phyloP scores from a whole-genome alignment of 92 coral and sea anemone species.

The Phenganax stokvisi region DNA sequence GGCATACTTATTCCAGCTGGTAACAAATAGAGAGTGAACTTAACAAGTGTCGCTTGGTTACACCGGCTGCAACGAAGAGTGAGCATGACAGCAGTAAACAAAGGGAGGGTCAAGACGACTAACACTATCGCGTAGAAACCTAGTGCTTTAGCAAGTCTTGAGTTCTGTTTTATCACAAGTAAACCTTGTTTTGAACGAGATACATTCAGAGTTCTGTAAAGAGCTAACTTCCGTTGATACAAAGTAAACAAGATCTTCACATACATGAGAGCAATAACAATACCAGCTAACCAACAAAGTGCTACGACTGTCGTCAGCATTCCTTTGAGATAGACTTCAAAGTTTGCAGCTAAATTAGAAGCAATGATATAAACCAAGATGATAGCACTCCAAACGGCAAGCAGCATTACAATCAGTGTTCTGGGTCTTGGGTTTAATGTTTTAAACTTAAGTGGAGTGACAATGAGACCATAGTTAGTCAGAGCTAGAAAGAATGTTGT shows the following conservation, averaged over 20 bases:
- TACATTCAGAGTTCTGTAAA: conserved; percentile 10
- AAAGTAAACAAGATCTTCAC: conserved; percentile 14
- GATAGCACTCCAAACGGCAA: neutral
- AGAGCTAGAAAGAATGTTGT: conserved; percentile 3
- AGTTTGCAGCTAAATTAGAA: conserved; percentile 7
- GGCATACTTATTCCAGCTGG: conserved; percentile 3
- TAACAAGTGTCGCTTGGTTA: neutral
- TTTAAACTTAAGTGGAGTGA: conserved; percentile 18
- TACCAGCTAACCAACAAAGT: conserved; percentile 3
- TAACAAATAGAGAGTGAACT: conserved; percentile 1
- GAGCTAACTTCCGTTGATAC: conserved; percentile 2
- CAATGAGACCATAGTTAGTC: conserved; percentile 15
- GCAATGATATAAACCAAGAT: neutral
- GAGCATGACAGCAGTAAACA: neutral
- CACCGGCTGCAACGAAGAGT: neutral
- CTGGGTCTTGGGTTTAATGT: neutral
- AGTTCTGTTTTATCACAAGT: conserved; percentile 31
- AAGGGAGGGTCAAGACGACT: conserved; percentile 8
- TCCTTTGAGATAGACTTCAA: conserved; percentile 12
- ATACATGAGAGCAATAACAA: conserved; percentile 1
- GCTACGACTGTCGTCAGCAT: neutral
- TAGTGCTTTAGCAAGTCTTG: conserved; percentile 16
- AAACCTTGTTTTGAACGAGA: conserved; percentile 19
- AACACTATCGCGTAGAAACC: neutral
- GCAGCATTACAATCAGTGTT: neutral